Evolutionary conservation across 2,797 vertebrate genomes (phyloP), one percentile per base, ranked within the genome.

Genomic region (Epinephelus malabaricus): DNA sequence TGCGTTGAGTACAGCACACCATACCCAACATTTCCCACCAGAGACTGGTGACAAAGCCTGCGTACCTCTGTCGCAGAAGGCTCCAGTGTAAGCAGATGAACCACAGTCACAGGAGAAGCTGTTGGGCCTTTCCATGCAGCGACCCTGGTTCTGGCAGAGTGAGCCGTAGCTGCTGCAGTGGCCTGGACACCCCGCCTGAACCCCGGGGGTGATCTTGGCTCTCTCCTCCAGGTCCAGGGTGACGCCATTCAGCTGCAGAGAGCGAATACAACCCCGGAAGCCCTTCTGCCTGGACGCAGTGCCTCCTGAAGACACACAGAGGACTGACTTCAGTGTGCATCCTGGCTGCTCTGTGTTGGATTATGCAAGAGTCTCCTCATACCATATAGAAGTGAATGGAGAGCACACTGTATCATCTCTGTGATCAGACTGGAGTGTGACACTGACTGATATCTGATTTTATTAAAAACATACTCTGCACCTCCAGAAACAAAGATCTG

Each of bases 251-350:
- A 98, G 92, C 67, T 95, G 96, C 78, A 99, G 94, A 0, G 97
- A 96, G 45, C 98, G 97, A 59, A 99, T 97, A 5, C 98, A 98
- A 2, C 98, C 98, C 62, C 96, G 90, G 74, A 98, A 99, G 46
- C 97, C 97, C 86, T 96, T 97, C 85, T 98, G 97, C n/a, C 97
- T 94, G 38, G 97, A 98, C 21, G 98, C 97, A 0, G 97, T 98
- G 27, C 97, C 97, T 79, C 98, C 97, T 98, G 78, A 60, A 54
- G 38, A 77, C 54, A 74, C 27, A 45, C 27, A 45, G 0, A 65
- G 8, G n/a, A 40, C 12, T n/a, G 19, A 45, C 13, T 3, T 49
- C 9, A 78, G 45, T 6, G 11, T 2, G 6, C 19, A 49, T 49
- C 19, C 18, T 2, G 1, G 12, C 19, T 12, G 12, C 27, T n/a